Evolutionary conservation across 2,113 vertebrate genomes (phyloP).

Genomic region (Scytalopus superciliaris): DNA sequence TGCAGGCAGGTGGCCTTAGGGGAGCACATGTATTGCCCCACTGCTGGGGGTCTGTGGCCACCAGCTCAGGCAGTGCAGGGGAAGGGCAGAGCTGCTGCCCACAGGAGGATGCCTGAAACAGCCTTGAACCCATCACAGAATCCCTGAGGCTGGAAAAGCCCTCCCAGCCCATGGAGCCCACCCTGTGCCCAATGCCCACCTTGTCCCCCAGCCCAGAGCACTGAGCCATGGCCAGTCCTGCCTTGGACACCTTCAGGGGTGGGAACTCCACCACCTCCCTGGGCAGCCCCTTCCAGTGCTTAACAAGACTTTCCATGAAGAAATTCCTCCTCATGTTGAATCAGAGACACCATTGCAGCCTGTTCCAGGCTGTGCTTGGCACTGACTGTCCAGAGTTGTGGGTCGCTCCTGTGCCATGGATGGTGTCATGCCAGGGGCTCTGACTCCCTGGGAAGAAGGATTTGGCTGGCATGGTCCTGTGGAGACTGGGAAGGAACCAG

Average conservation of each 20-base stretch:
- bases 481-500: not conserved
- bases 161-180: not conserved
- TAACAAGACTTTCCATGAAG: not conserved
- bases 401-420: not conserved
- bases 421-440: not conserved
- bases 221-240: not conserved
- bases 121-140: not conserved
- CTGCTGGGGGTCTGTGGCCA: not conserved
- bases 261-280: not conserved
- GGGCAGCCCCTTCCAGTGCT: not conserved
- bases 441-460: not conserved
- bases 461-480: rapidly evolving
- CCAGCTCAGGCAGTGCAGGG: not conserved
- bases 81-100: not conserved
- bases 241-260: not conserved
- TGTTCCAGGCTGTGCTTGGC: not conserved
- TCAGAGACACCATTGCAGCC: not conserved
- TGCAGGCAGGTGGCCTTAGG: not conserved
- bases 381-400: not conserved
- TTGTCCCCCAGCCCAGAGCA: not conserved
- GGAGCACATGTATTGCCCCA: not conserved
- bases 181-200: not conserved
- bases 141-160: not conserved
- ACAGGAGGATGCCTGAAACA: not conserved
- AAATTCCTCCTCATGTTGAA: not conserved